Evolutionary conservation across 2,797 vertebrate species (phyloP).

Genomic region (Sebastes nivosus): DNA sequence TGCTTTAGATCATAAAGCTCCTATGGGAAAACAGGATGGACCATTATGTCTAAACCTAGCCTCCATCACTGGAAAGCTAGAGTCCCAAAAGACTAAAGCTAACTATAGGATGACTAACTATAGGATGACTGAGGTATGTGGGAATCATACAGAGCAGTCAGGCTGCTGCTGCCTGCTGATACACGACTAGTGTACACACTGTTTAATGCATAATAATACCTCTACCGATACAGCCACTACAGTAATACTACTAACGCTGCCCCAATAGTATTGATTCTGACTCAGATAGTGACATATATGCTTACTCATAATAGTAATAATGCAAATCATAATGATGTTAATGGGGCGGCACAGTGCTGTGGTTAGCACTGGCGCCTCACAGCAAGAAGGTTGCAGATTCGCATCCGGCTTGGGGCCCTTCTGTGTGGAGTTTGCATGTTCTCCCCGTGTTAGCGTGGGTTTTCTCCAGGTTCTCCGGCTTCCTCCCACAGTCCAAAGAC

Average conservation of each 20-base stretch:
- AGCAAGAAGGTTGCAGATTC: too few species aligned
- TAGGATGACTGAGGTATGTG: constrained; percentile 27
- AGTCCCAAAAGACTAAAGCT: constrained; percentile 28
- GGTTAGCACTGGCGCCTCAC: too few species aligned
- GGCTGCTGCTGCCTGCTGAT: neutral
- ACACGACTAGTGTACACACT: neutral
- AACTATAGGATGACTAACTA: constrained; percentile 50
- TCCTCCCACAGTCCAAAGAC: too few species aligned
- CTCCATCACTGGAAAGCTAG: neutral
- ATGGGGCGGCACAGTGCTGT: neutral
- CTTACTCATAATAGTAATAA: neutral
- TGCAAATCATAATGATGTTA: too few species aligned
- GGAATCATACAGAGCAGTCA: neutral
- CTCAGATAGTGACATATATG: neutral
- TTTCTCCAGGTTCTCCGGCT: too few species aligned
- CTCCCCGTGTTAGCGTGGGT: too few species aligned
- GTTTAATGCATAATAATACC: neutral
- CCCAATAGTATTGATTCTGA: neutral
- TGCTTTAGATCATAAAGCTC: neutral
- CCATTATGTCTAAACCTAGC: constrained; percentile 9
- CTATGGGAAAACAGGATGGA: constrained; percentile 10
- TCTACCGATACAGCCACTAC: neutral
- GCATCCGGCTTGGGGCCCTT: too few species aligned
- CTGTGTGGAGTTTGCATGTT: too few species aligned
- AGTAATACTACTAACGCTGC: neutral